Evolutionary conservation across 1,140 invertebrate species (phyloP), one percentile per base, ranked within the genome.

Genomic region (Cataglyphis hispanica): DNA sequence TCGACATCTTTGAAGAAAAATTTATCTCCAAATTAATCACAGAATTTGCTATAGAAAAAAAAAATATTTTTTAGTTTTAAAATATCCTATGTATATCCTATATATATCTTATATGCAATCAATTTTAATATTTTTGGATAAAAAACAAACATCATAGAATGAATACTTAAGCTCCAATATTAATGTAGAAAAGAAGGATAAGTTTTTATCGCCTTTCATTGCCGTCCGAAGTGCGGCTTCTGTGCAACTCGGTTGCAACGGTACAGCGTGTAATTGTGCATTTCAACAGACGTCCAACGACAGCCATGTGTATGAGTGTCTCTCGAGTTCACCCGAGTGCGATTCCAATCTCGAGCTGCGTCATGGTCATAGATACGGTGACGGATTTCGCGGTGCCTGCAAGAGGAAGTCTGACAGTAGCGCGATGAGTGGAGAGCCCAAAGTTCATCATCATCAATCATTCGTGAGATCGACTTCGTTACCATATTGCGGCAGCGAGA

Each of bases 401-500:
- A 94, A 95, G 74, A 91, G 95, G 84, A 95, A 95, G 86, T 96
- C 95, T 22, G 95, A 95, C 88, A 95, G 95, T 89, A 95, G 93
- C 78, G 93, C 94, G 69, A 93, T 96, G 87, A 94, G 95, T 92
- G 34, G 95, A 95, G 90, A 94, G 92, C 87, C 58, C 0, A 60
- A 95, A 92, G 87, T 94, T 92, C 88, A 77, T 19, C 74, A 76
- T 80, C 95, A 89, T 86, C 86, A 91, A 64, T 87, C 91, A 16
- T 94, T 95, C 88, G 76, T 95, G 83, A 95, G 96, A 86, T 96
- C 96, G 70, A 95, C 97, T 58, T 97, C 97, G 1, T 94, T 97
- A n/a, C 97, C 96, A 1, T 98, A 98, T 93, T 97, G 97, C 92
- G 96, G 97, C 78, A 97, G 97, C 91, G 97, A 98, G 92, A 97